Evolutionary conservation across 2,113 vertebrate genomes (phyloP), one percentile per base, ranked within the genome.

Genomic region (Heterochromis multidens): DNA sequence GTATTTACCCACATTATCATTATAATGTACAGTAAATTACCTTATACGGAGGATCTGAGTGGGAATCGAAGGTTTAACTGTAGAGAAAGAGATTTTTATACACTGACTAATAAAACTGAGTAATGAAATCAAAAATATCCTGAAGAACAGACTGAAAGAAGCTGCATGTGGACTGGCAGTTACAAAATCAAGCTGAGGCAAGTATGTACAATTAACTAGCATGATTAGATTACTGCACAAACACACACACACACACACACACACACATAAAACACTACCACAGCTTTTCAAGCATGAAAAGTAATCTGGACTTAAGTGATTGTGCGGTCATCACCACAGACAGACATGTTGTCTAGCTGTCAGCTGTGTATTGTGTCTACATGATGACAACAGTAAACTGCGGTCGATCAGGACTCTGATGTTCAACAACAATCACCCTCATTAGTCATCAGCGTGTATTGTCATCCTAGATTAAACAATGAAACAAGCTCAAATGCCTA

Each of bases 221-320:
- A 27, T 87, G 87, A 88, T 92, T 81, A 88, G 85, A 87, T 88
- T 87, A 86, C 83, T 87, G 52, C 25, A 59, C 78, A 84, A 78
- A 63, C 77, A 81, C 86, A 79, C 72, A 14, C 35, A 49, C 46
- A 76, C 59, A 87, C 57, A 63, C 77, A 81, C 86, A 79, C 72
- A 14, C 35, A 49, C 46, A 76, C 59, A 87, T 43, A 70, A 57
- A 88, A 27, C 31, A 70, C 58, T 79, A 35, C 58, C 37, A 31
- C 23, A 72, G 65, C 79, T 81, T 83, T 89, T 88, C 79, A 79
- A 85, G 79, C 89, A 77, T 81, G 80, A 84, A 80, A 89, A 87
- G 62, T 91, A 80, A 92, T 90, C 67, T 2, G 1, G 77, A 88
- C 46, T 92, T 92, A 80, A 86, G 90, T 85, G 87, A 91, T 87